Conservation (phyloP, 2,797 vertebrate species). For the Spizella passerina region DNA sequence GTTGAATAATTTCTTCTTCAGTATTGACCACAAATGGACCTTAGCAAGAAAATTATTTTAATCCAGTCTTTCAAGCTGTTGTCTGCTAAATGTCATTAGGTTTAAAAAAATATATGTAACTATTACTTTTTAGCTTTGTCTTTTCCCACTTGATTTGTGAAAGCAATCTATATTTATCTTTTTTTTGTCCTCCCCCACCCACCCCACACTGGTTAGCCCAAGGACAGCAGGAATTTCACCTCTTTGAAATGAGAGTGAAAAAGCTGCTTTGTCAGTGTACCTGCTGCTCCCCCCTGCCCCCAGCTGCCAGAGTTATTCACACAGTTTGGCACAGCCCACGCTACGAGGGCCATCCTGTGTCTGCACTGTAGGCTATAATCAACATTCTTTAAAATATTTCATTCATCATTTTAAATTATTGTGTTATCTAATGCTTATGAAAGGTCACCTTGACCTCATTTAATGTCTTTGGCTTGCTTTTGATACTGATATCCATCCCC, state of each 20-base stretch:
- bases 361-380: background rate
- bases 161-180: background rate
- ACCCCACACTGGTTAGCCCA: fast-evolving
- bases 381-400: background rate
- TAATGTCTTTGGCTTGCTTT: background rate
- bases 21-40: slow-evolving; percentile 85
- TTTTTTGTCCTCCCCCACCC: background rate
- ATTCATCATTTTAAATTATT: background rate
- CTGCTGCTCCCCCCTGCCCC: background rate
- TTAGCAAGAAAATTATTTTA: slow-evolving; percentile 47
- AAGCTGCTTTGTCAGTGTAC: background rate
- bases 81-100: background rate
- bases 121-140: background rate
- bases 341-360: background rate
- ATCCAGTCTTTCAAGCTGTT: background rate
- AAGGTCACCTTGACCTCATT: background rate
- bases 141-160: background rate
- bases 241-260: background rate
- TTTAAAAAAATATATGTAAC: background rate
- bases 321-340: fast-evolving
- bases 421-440: background rate
- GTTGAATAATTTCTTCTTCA: slow-evolving; percentile 79
- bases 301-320: background rate
- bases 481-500: background rate
- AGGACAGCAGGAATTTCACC: background rate